A percentile compares a stretch with the other conserved stretches of the same genome.
Evolutionary conservation across 2,797 vertebrate genomes (phyloP).

Genomic region (Catamblyrhynchus diadema): DNA sequence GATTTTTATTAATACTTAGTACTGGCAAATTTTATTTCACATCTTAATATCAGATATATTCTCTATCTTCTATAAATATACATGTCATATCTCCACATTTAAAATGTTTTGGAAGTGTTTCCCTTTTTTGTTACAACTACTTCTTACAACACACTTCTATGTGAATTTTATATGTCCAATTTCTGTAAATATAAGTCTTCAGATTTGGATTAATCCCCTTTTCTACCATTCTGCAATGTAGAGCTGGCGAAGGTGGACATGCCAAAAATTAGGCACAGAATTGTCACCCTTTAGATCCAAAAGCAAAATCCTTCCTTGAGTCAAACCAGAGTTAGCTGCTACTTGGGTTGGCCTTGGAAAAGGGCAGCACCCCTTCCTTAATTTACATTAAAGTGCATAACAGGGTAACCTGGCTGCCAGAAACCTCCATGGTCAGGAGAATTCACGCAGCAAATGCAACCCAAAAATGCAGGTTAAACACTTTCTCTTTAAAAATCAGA

Average conservation of each 20-base stretch:
- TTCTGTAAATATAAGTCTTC: neutral
- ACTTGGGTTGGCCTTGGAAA: neutral
- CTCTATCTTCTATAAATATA: neutral
- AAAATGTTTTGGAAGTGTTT: neutral
- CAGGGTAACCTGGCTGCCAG: neutral
- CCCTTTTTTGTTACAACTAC: neutral
- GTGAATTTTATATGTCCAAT: neutral
- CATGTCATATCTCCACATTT: neutral
- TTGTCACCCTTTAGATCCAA: neutral
- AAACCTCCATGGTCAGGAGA: neutral
- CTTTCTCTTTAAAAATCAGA: neutral
- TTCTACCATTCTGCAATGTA: neutral
- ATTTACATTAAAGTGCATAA: neutral
- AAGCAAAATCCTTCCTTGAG: neutral
- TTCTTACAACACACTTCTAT: neutral
- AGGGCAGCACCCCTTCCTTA: neutral
- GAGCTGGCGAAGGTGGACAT: neutral
- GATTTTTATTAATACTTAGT: neutral
- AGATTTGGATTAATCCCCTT: neutral
- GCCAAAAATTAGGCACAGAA: neutral
- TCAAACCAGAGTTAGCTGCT: neutral
- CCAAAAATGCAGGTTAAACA: neutral
- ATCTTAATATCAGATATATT: neutral
- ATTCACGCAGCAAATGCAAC: neutral
- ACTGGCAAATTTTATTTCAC: neutral